These are phyloP conservation scores for Atractosteus spatula DNA, from an alignment of 2,113 vertebrate genomes.

Conservation along the genomic window DNA sequence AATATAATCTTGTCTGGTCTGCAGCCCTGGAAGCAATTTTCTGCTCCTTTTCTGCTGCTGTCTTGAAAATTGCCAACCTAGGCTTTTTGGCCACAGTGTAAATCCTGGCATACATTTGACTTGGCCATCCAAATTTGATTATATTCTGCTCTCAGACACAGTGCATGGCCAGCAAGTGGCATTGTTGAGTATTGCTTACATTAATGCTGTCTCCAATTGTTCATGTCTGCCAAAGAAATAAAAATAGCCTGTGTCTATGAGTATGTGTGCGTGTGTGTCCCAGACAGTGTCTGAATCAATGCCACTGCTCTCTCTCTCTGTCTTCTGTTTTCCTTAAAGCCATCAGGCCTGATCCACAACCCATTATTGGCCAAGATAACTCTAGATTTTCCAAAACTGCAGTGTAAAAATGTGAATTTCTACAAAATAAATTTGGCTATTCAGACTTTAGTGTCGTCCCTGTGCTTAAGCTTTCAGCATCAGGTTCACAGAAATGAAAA, in stretches of 20 bases:
- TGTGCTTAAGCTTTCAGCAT: neutral
- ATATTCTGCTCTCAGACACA: conserved; percentile 64
- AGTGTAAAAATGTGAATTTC: neutral
- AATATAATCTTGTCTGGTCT: conserved; percentile 75
- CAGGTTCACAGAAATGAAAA: neutral
- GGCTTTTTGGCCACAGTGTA: conserved; percentile 73
- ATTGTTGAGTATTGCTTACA: conserved; percentile 69
- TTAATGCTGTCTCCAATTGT: conserved; percentile 70
- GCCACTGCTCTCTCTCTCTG: conserved; percentile 1
- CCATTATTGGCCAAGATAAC: conserved; percentile 2
- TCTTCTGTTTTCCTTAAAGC: conserved; percentile 37
- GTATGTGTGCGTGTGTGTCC: conserved; percentile 38
- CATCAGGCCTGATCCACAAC: conserved; percentile 44
- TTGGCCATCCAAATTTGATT: conserved; percentile 77
- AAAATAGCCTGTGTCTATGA: conserved; percentile 52
- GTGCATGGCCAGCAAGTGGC: conserved; percentile 68
- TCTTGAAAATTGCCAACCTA: conserved; percentile 72
- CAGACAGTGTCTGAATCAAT: conserved; percentile 43
- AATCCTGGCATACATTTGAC: conserved; percentile 70
- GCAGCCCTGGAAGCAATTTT: conserved; percentile 74
- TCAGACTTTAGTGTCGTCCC: neutral
- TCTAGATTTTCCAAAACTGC: neutral
- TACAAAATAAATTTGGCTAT: neutral
- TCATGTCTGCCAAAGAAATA: conserved; percentile 56
- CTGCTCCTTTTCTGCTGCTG: conserved; percentile 70